phyloP scores from a whole-genome alignment of 2,888 invertebrate genomes.

The Andrena trimmerana region DNA sequence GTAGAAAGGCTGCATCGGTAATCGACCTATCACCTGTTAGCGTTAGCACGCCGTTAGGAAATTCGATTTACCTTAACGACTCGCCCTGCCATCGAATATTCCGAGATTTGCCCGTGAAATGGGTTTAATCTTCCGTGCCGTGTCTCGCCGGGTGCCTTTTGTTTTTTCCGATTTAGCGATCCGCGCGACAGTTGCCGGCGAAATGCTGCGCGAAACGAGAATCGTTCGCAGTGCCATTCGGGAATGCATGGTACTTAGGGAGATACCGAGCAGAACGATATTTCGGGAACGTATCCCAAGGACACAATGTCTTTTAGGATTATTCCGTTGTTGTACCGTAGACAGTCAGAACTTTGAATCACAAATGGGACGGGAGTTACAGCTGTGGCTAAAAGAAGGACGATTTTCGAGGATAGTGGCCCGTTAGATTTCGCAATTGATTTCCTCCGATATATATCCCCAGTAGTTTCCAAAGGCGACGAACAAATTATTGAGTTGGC shows the following conservation, averaged over 20 bases:
- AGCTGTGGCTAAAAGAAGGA: no score
- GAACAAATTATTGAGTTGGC: no score
- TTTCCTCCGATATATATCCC: no score
- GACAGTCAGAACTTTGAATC: not conserved
- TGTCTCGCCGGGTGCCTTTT: not conserved
- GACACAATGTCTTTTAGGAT: not conserved
- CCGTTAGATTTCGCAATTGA: no score
- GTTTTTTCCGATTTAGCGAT: not conserved
- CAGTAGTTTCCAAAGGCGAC: no score
- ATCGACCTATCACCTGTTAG: constrained; percentile 68
- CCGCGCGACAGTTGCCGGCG: not conserved
- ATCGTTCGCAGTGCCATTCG: not conserved
- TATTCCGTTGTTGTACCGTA: no score
- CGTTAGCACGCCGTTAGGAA: constrained; percentile 60
- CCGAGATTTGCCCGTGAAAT: constrained; percentile 26
- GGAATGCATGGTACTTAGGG: not conserved
- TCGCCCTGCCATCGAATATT: constrained; percentile 9
- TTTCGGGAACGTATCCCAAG: not conserved
- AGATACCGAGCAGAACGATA: not conserved
- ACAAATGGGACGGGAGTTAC: not conserved
- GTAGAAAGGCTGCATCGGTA: constrained; percentile 55
- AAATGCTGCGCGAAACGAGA: not conserved
- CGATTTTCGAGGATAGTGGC: no score
- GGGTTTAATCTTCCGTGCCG: constrained; percentile 8
- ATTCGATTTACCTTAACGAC: constrained; percentile 67